Conservation (phyloP, 2,888 invertebrate species). For the Cephus pygmeus region DNA sequence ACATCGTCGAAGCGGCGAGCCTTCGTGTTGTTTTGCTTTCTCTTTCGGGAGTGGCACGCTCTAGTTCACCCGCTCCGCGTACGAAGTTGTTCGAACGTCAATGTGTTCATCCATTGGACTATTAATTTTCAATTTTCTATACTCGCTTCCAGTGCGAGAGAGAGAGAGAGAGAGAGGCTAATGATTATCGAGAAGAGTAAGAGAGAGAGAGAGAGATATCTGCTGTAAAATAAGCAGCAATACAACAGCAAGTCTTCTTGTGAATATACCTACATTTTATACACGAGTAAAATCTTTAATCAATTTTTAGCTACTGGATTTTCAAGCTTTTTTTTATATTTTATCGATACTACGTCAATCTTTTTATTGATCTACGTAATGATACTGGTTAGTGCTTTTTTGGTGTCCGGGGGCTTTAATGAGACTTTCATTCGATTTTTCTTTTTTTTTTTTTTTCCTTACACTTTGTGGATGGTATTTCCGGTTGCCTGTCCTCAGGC, state of each 20-base stretch:
- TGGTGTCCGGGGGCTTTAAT: background rate
- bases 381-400: background rate
- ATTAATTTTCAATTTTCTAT: background rate
- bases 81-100: background rate
- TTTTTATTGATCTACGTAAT: background rate
- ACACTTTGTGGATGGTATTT: background rate
- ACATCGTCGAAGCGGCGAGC: slow-evolving; percentile 28
- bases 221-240: background rate
- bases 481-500: background rate
- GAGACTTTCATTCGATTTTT: background rate
- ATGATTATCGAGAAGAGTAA: no score
- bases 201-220: background rate
- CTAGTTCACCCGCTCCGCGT: slow-evolving; percentile 54
- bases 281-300: background rate
- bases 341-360: background rate
- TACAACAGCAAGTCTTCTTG: background rate
- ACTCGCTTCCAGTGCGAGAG: background rate
- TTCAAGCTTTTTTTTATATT: background rate
- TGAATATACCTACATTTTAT: background rate
- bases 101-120: background rate
- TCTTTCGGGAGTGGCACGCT: slow-evolving; percentile 66
- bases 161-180: background rate
- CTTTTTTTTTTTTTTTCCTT: background rate
- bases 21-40: slow-evolving; percentile 64
- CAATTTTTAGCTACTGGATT: background rate